Percentiles rank a stretch among this genome's conserved stretches.
Conservation (phyloP, 2,888 invertebrate genomes). For the Acanthococcus lagerstroemiae region DNA sequence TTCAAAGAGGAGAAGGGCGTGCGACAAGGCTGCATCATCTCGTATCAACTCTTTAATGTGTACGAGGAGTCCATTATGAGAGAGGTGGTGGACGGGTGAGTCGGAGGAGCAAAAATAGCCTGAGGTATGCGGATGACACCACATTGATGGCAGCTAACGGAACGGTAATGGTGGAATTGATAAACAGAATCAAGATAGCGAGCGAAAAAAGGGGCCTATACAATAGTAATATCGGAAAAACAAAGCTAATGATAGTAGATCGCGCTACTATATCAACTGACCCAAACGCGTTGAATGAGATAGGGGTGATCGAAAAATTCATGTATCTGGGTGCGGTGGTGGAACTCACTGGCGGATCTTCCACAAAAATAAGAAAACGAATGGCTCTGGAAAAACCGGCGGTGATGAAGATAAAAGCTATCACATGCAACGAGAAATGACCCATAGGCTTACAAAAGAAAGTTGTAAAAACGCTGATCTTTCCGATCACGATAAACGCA, state of each 20-base stretch:
- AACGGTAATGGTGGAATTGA: neutral
- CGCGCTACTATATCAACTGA: neutral
- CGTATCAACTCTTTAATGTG: neutral
- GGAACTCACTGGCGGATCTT: neutral
- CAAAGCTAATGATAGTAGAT: neutral
- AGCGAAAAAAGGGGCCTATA: neutral
- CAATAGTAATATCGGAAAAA: neutral
- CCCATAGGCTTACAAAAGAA: neutral
- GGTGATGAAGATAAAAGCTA: too few relatives aligned
- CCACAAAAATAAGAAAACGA: neutral
- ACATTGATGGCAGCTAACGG: neutral
- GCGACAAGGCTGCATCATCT: neutral
- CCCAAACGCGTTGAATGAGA: neutral
- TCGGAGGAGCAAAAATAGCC: neutral
- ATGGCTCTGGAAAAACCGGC: neutral
- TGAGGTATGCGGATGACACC: neutral
- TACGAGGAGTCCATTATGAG: neutral
- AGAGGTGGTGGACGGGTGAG: neutral
- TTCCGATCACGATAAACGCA: neutral
- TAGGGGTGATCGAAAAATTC: neutral
- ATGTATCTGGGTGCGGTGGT: neutral
- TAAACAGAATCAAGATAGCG: neutral
- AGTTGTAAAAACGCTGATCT: neutral
- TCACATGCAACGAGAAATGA: neutral
- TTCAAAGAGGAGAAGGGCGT: neutral